phyloP scores from a whole-genome alignment of 2,113 vertebrate genomes.

The Gymnobelideus leadbeateri region DNA sequence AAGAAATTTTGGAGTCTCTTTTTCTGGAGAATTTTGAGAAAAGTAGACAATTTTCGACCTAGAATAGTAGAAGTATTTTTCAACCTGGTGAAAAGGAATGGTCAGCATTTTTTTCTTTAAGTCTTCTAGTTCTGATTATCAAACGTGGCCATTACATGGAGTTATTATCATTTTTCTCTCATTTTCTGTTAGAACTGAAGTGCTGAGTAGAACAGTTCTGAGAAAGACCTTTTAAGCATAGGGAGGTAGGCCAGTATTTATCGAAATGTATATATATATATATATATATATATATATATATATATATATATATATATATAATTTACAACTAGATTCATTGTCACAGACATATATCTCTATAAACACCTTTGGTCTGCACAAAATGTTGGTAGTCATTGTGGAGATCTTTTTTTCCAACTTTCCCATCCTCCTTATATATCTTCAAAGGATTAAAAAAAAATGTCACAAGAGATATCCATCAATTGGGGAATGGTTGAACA shows the following conservation, averaged over 20 bases:
- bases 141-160: not conserved
- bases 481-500: too few relatives aligned
- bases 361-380: conserved; percentile 9
- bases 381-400: not conserved
- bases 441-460: not conserved
- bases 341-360: not conserved
- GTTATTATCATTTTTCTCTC: not conserved
- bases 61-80: not conserved
- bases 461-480: too few relatives aligned
- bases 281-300: too few relatives aligned
- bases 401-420: conserved; percentile 14
- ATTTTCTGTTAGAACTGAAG: not conserved
- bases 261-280: not conserved
- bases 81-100: not conserved
- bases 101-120: not conserved
- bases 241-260: not conserved
- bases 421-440: not conserved
- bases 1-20: not conserved
- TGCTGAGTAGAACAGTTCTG: not conserved
- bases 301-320: not conserved
- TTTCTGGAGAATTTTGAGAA: not conserved
- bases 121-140: not conserved
- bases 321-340: conserved; percentile 45
- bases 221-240: not conserved
- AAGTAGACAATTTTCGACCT: not conserved